Evolutionary conservation across 1,140 invertebrate genomes (phyloP).

Genomic region (Homalodisca vitripennis): DNA sequence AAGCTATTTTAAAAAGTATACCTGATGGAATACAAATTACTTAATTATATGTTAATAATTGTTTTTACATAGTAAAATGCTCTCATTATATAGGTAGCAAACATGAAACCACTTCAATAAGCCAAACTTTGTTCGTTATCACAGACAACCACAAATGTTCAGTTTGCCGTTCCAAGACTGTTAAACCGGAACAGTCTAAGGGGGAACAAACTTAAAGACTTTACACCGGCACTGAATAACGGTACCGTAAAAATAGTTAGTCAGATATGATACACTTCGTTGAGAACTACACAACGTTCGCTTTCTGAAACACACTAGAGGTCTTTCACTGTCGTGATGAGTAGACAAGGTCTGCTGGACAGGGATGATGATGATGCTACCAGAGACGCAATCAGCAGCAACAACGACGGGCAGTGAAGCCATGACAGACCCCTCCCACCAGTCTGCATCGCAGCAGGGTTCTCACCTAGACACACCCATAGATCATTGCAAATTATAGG

Average conservation of each 20-base stretch:
- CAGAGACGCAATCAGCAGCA: slow-evolving; percentile 29
- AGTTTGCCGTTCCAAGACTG: not conserved
- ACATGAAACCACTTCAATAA: too few species aligned
- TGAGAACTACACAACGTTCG: not conserved
- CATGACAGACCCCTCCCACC: slow-evolving; percentile 41
- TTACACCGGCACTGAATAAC: too few species aligned
- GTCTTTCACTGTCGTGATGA: not conserved
- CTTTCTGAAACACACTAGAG: not conserved
- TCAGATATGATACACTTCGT: not conserved
- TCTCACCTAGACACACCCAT: slow-evolving; percentile 46
- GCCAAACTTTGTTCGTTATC: not conserved
- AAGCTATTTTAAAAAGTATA: too few species aligned
- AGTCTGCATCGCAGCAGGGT: slow-evolving; percentile 58
- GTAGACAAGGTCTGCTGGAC: slow-evolving; percentile 6
- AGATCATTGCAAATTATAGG: too few species aligned
- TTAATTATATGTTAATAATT: too few species aligned
- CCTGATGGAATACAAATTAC: too few species aligned
- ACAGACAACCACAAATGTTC: slow-evolving; percentile 1
- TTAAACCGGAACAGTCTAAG: too few species aligned
- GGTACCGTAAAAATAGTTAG: not conserved
- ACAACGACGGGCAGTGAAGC: slow-evolving; percentile 33
- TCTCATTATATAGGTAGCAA: too few species aligned
- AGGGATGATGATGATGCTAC: slow-evolving; percentile 18
- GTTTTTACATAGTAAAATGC: too few species aligned
- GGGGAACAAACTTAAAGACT: too few species aligned